Percentiles rank a stretch among this genome's conserved stretches.
Evolutionary conservation across 2,888 invertebrate genomes (phyloP).

Genomic region (Cheilosia vernalis): DNA sequence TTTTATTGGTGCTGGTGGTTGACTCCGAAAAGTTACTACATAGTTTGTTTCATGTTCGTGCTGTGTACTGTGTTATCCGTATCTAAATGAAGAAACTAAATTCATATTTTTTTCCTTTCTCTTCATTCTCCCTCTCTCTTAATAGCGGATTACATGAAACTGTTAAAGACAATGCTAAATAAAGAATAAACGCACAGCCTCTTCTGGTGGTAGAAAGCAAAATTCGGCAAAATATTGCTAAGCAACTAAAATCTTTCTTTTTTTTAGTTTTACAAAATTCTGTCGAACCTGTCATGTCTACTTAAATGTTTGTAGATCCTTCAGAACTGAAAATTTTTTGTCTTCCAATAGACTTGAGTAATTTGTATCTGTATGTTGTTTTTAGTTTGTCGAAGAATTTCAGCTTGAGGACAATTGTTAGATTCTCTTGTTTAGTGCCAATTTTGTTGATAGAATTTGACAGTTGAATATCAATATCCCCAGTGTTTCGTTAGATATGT

Average conservation of each 20-base stretch:
- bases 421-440: no score
- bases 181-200: slow-evolving; percentile 15
- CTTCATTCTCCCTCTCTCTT: slow-evolving; percentile 21
- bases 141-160: slow-evolving; percentile 28
- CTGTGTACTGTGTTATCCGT: slow-evolving; percentile 1
- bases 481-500: no score
- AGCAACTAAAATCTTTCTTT: background rate
- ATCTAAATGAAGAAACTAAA: background rate
- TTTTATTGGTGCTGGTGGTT: background rate
- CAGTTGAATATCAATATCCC: no score
- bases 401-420: no score
- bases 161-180: slow-evolving; percentile 37
- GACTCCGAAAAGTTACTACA: background rate
- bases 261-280: background rate
- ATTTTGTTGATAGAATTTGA: no score
- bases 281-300: no score
- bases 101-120: slow-evolving; percentile 9
- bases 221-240: background rate
- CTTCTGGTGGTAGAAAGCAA: background rate
- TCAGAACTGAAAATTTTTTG: no score
- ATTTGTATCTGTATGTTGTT: no score
- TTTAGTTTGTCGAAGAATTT: no score
- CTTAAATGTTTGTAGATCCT: no score
- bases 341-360: no score
- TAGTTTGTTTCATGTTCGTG: slow-evolving; percentile 12